Base-by-base conservation (phyloP, 2,113 vertebrate genomes). In the Lanius collurio region DNA sequence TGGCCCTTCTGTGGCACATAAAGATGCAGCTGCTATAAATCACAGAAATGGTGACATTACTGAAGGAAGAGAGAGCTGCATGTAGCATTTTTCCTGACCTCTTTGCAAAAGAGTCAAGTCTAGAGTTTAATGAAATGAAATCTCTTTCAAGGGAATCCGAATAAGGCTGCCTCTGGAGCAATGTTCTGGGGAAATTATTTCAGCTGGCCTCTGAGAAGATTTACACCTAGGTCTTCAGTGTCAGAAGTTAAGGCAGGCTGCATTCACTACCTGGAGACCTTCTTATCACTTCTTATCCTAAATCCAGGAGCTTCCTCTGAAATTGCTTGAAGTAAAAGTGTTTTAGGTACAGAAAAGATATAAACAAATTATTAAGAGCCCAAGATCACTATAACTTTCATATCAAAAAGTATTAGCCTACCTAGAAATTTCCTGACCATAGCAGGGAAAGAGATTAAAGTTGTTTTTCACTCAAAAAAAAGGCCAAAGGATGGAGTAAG, bases 81-180 rank as follows among this genome's bases (percentile, higher is more conserved):
- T 83, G 65, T 85, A 97, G 89, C 83, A 83, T 96, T 97, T 97
- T 96, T 90, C 71, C 35, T 81, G 74, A 95, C 93, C 92, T 96
- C 91, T 92, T 86, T 81, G 78, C 92, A 80, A 94, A 42, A 84
- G 31, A 97, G 96, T 97, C 84, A 97, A 98, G 91, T 94, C 90
- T 96, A 89, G 83, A 96, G 62, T 96, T 97, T 97, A 97, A 97
- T 96, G 91, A 97, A 97, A 98, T 87, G 31, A 97, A 97, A 97
- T 94, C 95, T 96, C 88, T 97, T 97, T 89, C 2, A 27, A 60
- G 83, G 82, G 87, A 97, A 96, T 94, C 86, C 1, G 21, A 96
- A 92, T 85, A 85, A 96, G 71, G 35, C 85, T 89, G 89, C 77
- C 83, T 94, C 91, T 88, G 35, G 68, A 96, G 77, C 74, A 85